Percentiles rank a stretch among this genome's conserved stretches.
These are phyloP conservation scores for Orthonevra nobilis DNA, from an alignment of 2,888 invertebrate species.

Conservation along the genomic window DNA sequence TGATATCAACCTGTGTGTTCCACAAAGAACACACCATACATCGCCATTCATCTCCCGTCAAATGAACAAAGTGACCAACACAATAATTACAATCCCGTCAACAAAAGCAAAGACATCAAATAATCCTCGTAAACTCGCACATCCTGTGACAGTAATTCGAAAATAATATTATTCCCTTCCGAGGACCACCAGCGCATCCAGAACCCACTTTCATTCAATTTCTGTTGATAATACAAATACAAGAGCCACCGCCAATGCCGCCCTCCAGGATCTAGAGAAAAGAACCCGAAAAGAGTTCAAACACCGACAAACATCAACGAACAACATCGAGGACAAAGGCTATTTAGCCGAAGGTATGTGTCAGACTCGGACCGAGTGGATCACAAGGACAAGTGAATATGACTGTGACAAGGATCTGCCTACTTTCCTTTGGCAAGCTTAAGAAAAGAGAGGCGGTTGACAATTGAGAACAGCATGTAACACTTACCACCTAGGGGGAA, in stretches of 20 bases:
- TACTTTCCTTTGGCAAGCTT: not conserved
- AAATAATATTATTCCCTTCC: constrained; percentile 48
- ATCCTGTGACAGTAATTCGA: constrained; percentile 67
- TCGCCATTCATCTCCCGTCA: constrained; percentile 22
- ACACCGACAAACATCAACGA: constrained; percentile 57
- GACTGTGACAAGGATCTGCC: constrained; percentile 61
- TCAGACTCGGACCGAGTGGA: constrained; percentile 22
- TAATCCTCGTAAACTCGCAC: constrained; percentile 54
- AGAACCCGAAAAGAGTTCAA: constrained; percentile 46
- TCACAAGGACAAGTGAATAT: constrained; percentile 46
- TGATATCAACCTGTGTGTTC: no score
- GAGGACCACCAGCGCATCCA: constrained; percentile 48
- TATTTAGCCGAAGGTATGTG: constrained; percentile 49
- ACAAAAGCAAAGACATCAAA: constrained; percentile 65
- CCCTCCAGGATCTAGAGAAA: constrained; percentile 25
- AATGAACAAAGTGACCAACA: constrained; percentile 56
- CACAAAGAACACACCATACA: no score
- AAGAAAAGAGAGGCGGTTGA: constrained; percentile 18
- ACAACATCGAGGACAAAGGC: constrained; percentile 4
- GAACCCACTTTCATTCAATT: constrained; percentile 1
- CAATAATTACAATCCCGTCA: constrained; percentile 62
- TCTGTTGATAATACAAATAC: constrained; percentile 27
- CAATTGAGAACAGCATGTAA: constrained; percentile 66
- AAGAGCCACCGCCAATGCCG: constrained; percentile 57
- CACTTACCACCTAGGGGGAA: constrained; percentile 66